Evolutionary conservation across 2,113 vertebrate genomes (phyloP).

Genomic region (Gambusia holbrooki): DNA sequence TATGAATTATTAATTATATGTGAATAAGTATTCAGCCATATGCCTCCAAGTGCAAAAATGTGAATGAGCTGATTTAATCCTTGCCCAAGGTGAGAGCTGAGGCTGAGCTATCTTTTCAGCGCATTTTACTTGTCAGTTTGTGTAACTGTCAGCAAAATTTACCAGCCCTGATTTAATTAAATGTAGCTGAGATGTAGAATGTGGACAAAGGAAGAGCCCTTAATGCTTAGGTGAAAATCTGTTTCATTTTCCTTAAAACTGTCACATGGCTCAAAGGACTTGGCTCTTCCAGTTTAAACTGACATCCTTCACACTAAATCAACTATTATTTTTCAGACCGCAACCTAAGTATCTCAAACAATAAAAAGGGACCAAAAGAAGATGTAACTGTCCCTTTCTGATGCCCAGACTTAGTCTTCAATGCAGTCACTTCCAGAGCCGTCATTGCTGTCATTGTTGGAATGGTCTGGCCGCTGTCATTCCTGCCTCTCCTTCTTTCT

Average conservation of each 20-base stretch:
- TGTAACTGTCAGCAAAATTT: slow-evolving; percentile 1
- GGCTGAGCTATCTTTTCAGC: background rate
- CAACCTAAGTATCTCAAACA: background rate
- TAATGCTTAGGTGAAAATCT: background rate
- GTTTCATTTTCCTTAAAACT: background rate
- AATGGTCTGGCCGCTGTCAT: slow-evolving; percentile 52
- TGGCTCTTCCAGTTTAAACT: background rate
- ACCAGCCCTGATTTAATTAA: background rate
- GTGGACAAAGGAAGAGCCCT: background rate
- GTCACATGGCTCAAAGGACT: background rate
- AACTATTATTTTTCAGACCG: background rate
- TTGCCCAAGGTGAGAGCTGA: background rate
- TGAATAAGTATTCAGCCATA: background rate
- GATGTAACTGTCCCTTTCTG: slow-evolving; percentile 18
- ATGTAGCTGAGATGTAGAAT: background rate
- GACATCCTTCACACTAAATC: background rate
- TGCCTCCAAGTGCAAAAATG: slow-evolving; percentile 1
- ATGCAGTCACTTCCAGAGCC: slow-evolving; percentile 13
- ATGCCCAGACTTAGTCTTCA: slow-evolving; percentile 17
- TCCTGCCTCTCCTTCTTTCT: slow-evolving; percentile 48
- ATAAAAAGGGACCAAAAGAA: slow-evolving; percentile 3
- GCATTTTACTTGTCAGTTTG: background rate
- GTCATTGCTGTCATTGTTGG: slow-evolving; percentile 47
- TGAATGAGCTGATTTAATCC: background rate
- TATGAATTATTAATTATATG: slow-evolving; percentile 2